phyloP scores from a whole-genome alignment of 2,797 vertebrate genomes.

The Halcyon badia region DNA sequence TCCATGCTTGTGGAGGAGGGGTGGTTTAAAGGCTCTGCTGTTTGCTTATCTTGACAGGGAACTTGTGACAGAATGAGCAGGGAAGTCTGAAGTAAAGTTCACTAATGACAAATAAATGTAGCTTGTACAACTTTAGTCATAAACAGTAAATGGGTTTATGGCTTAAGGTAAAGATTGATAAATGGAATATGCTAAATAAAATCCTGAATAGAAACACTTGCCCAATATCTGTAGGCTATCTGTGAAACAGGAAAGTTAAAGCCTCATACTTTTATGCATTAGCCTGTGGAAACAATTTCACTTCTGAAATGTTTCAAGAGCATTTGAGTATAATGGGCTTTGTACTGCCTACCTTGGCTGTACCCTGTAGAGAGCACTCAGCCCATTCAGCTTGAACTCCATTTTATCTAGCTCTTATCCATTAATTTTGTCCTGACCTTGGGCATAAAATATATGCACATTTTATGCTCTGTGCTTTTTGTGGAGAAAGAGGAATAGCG shows the following conservation, averaged over 20 bases:
- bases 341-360: constrained; percentile 83
- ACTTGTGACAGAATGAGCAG: neutral
- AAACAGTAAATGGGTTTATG: constrained; percentile 82
- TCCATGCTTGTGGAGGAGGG: neutral
- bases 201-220: constrained; percentile 68
- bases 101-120: constrained; percentile 67
- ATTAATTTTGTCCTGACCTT: constrained; percentile 91
- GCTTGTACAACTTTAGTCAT: constrained; percentile 58
- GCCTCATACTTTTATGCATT: constrained; percentile 79
- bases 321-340: constrained; percentile 87
- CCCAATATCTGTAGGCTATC: constrained; percentile 76
- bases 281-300: constrained; percentile 85
- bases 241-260: constrained; percentile 76
- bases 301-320: constrained; percentile 84
- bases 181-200: constrained; percentile 86
- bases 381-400: constrained; percentile 88
- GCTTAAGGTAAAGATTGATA: constrained; percentile 86
- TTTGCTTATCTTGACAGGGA: neutral
- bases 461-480: constrained; percentile 82
- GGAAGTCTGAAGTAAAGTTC: constrained; percentile 50
- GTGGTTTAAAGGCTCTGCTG: neutral
- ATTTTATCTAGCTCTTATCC: constrained; percentile 90
- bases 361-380: constrained; percentile 85
- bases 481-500: constrained; percentile 86
- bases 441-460: constrained; percentile 87